A percentile compares a stretch with the other conserved stretches of the same genome.
Evolutionary conservation across 2,113 vertebrate genomes (phyloP).

Genomic region (Corythaixoides concolor): DNA sequence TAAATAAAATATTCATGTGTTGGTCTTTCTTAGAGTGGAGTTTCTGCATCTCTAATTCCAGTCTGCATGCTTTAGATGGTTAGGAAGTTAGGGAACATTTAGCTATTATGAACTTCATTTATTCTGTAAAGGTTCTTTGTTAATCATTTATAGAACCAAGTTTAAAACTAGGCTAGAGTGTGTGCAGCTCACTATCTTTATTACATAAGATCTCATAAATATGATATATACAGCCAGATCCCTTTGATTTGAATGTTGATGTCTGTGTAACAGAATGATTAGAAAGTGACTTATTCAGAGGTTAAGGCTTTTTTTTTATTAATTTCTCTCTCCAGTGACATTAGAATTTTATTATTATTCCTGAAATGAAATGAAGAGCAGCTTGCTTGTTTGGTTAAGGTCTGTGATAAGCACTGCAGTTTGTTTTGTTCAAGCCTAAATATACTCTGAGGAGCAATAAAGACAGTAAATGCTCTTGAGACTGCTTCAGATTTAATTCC

Average conservation of each 20-base stretch:
- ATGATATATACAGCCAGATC: neutral
- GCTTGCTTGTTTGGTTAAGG: neutral
- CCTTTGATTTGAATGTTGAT: conserved; percentile 28
- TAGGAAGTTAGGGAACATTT: conserved; percentile 30
- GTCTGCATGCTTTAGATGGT: neutral
- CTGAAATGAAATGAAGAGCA: conserved; percentile 13
- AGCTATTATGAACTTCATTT: conserved; percentile 5
- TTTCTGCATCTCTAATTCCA: conserved; percentile 19
- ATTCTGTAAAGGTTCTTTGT: conserved; percentile 48
- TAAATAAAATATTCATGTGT: conserved; percentile 23
- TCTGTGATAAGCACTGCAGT: conserved; percentile 11
- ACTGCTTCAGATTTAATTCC: conserved; percentile 32
- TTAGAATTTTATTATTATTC: conserved; percentile 26
- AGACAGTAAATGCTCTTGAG: conserved; percentile 50
- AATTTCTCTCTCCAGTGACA: neutral
- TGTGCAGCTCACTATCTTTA: conserved; percentile 3
- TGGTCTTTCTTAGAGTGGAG: neutral
- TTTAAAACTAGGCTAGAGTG: conserved; percentile 44
- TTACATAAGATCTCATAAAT: conserved; percentile 47
- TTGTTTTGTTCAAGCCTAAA: conserved; percentile 41
- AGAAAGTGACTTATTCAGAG: conserved; percentile 59
- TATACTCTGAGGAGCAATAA: conserved; percentile 21
- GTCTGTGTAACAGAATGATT: conserved; percentile 40
- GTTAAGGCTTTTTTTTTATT: conserved; percentile 47
- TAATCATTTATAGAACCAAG: conserved; percentile 54